A percentile compares a stretch with the other conserved stretches of the same genome.
Evolutionary conservation across 2,888 invertebrate species (phyloP).

Genomic region (Apocheima hispidaria): DNA sequence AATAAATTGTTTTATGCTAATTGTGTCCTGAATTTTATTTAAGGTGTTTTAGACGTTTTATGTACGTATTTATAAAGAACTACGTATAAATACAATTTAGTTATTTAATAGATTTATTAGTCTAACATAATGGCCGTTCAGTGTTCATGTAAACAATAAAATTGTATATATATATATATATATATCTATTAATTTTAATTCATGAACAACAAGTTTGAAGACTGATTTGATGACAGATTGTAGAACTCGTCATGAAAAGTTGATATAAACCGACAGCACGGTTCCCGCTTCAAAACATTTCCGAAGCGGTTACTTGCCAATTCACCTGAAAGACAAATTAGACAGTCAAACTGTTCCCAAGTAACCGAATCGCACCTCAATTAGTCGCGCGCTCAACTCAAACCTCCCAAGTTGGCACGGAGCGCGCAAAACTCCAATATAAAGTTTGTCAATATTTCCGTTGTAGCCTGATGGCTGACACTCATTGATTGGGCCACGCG

Average conservation of each 20-base stretch:
- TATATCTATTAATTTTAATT: not conserved
- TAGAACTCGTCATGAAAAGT: constrained; percentile 3
- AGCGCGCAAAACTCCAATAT: constrained; percentile 67
- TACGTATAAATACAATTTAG: no score
- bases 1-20: constrained; percentile 6
- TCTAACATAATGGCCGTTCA: not conserved
- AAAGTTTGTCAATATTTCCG: constrained; percentile 81
- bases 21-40: not conserved
- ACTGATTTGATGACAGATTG: constrained; percentile 8
- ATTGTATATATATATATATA: not conserved
- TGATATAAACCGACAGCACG: constrained; percentile 15
- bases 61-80: not conserved
- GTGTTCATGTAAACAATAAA: not conserved
- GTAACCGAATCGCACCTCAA: constrained; percentile 36
- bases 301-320: constrained; percentile 32
- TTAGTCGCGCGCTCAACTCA: constrained; percentile 42
- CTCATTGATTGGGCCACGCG: constrained; percentile 74
- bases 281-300: constrained; percentile 21
- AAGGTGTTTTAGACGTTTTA: not conserved
- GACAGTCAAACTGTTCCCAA: constrained; percentile 34
- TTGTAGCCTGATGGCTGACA: constrained; percentile 65
- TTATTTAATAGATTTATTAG: no score
- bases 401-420: constrained; percentile 50
- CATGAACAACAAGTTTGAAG: not conserved
- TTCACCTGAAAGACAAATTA: constrained; percentile 37